These are phyloP conservation scores for Limnephilus rhombicus DNA, from an alignment of 2,888 invertebrate genomes.

Conservation along the genomic window DNA sequence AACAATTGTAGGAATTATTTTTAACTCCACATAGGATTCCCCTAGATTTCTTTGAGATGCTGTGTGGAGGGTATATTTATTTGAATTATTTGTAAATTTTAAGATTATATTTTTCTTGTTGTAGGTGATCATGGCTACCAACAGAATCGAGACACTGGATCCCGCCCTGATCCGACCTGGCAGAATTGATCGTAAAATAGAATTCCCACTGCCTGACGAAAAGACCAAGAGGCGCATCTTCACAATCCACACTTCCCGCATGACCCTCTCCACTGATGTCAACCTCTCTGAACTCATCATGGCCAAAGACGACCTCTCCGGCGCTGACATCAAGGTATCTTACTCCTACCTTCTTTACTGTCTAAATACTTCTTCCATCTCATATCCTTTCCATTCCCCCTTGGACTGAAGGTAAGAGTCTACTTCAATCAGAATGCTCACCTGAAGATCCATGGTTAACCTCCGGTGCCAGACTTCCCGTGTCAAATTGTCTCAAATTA, in stretches of 20 bases:
- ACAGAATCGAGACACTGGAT: constrained; percentile 98
- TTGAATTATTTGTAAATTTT: background rate
- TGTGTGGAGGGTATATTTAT: background rate
- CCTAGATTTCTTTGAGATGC: no score
- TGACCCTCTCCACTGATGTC: constrained; percentile 98
- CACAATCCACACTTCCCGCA: constrained; percentile 98
- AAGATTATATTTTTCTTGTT: constrained; percentile 61
- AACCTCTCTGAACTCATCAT: constrained; percentile 98
- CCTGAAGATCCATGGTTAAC: background rate
- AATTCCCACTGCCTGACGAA: constrained; percentile 99
- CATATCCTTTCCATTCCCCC: background rate
- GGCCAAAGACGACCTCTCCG: constrained; percentile 99
- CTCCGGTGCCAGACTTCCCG: background rate
- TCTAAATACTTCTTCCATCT: background rate
- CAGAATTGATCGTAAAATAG: constrained; percentile 99
- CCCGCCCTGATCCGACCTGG: constrained; percentile 99
- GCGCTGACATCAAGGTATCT: constrained; percentile 93
- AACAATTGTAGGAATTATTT: no score
- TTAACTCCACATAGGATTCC: no score
- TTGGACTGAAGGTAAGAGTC: background rate
- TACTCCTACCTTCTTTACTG: background rate
- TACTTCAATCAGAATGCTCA: background rate
- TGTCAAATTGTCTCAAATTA: background rate
- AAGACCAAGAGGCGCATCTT: constrained; percentile 98
- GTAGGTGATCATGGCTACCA: constrained; percentile 97